phyloP scores from a whole-genome alignment of 2,888 invertebrate genomes.

The Liopterus haemorrhoidalis region DNA sequence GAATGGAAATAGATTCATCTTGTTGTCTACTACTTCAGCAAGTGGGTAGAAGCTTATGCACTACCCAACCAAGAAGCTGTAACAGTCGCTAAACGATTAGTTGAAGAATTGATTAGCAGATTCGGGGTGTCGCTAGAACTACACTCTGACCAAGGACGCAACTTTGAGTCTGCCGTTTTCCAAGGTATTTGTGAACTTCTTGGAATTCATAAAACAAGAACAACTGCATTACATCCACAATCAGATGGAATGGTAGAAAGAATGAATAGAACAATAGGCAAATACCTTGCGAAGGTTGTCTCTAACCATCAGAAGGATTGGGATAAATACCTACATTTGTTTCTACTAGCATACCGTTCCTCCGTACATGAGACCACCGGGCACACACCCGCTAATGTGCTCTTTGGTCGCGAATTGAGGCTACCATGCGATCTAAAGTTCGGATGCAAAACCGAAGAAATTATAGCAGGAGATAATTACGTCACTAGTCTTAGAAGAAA shows the following conservation, averaged over 20 bases:
- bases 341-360: slow-evolving; percentile 18
- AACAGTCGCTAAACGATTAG: slow-evolving; percentile 33
- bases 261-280: slow-evolving; percentile 9
- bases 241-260: slow-evolving; percentile 10
- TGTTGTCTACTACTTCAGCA: slow-evolving; percentile 33
- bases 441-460: not conserved
- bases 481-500: not conserved
- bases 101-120: slow-evolving; percentile 26
- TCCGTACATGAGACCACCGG: slow-evolving; percentile 14
- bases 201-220: slow-evolving; percentile 31
- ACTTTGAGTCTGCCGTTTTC: slow-evolving; percentile 34
- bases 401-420: slow-evolving; percentile 4
- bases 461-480: not conserved
- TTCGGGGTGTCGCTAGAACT: slow-evolving; percentile 28
- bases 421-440: slow-evolving; percentile 5
- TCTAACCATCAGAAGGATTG: slow-evolving; percentile 7
- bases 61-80: slow-evolving; percentile 33
- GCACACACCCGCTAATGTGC: not conserved
- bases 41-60: too few relatives aligned
- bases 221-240: slow-evolving; percentile 14
- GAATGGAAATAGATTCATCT: slow-evolving; percentile 28
- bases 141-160: slow-evolving; percentile 34
- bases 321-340: slow-evolving; percentile 19
- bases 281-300: slow-evolving; percentile 4
- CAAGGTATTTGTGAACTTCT: slow-evolving; percentile 28